Conservation (phyloP, 2,113 vertebrate genomes). For the Hiodon tergisus region DNA sequence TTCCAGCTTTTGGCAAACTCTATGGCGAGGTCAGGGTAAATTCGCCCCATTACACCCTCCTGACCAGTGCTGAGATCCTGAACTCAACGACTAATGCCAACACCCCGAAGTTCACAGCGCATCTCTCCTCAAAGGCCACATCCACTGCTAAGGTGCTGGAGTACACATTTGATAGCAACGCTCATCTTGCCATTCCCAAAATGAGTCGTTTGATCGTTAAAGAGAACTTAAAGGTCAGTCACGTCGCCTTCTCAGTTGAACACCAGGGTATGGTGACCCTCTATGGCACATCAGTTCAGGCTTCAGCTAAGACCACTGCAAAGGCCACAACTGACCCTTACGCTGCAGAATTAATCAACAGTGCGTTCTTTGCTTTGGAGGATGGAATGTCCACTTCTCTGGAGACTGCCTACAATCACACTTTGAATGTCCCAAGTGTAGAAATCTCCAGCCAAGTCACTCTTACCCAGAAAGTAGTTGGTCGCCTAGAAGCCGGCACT, state of each 20-base stretch:
- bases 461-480: constrained; percentile 61
- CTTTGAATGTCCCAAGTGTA: constrained; percentile 65
- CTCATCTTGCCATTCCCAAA: constrained; percentile 60
- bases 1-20: constrained; percentile 82
- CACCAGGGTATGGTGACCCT: constrained; percentile 61
- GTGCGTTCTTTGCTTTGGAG: constrained; percentile 55
- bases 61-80: constrained; percentile 63
- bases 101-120: constrained; percentile 67
- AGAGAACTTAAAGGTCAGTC: constrained; percentile 68
- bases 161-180: constrained; percentile 67
- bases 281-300: constrained; percentile 53
- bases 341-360: constrained; percentile 60
- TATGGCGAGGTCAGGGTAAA: constrained; percentile 67
- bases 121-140: constrained; percentile 60
- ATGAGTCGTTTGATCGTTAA: constrained; percentile 63
- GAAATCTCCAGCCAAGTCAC: constrained; percentile 64
- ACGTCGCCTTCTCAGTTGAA: constrained; percentile 62
- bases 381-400: constrained; percentile 62
- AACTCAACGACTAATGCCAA: constrained; percentile 64
- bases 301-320: constrained; percentile 63
- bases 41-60: constrained; percentile 72
- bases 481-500: constrained; percentile 57
- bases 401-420: constrained; percentile 68
- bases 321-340: constrained; percentile 64
- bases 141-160: constrained; percentile 68